Percentiles rank a stretch among this genome's conserved stretches.
phyloP scores from a whole-genome alignment of 2,113 vertebrate genomes.

The Daubentonia madagascariensis region DNA sequence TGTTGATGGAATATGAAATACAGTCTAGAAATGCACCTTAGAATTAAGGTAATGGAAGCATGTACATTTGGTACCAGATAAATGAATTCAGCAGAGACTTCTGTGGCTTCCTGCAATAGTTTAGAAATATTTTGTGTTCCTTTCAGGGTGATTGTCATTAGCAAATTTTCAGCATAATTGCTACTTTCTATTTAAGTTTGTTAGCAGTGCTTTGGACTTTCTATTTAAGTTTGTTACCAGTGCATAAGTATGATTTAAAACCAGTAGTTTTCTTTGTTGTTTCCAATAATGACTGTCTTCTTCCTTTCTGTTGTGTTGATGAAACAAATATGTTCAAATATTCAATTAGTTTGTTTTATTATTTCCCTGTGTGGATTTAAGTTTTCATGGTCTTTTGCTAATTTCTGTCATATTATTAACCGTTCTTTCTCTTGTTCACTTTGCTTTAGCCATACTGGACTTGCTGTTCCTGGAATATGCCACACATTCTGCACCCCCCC shows the following conservation, averaged over 20 bases:
- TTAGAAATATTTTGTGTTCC: not conserved
- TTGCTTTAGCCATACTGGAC: not conserved
- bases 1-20: conserved; percentile 10
- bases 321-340: not conserved
- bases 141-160: not conserved
- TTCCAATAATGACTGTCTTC: not conserved
- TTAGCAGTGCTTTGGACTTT: not conserved
- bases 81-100: not conserved
- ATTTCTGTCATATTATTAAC: not conserved
- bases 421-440: not conserved
- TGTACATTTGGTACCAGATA: not conserved
- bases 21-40: not conserved
- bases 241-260: not conserved
- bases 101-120: not conserved
- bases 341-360: not conserved
- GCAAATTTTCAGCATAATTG: not conserved
- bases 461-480: not conserved
- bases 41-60: not conserved
- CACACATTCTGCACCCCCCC: too few species aligned
- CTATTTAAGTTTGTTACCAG: not conserved
- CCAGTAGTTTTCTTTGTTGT: not conserved
- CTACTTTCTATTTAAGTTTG: not conserved
- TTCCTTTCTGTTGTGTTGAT: not conserved
- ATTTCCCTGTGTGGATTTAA: not conserved
- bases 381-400: not conserved